These are phyloP conservation scores for Aphidius colemani DNA, from an alignment of 2,888 invertebrate genomes.

Conservation along the genomic window DNA sequence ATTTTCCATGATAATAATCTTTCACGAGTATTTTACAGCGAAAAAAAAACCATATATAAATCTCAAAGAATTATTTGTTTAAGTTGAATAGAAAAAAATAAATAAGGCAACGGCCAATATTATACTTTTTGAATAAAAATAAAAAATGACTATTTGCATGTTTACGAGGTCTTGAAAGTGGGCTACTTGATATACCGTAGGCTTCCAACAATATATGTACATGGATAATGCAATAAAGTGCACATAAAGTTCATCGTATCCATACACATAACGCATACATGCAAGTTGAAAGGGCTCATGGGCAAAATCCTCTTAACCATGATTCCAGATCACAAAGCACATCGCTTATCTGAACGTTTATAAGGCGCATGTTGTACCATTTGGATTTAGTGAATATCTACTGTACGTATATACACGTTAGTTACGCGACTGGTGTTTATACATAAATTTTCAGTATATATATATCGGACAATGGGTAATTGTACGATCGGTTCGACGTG, in stretches of 20 bases:
- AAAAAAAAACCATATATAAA: neutral
- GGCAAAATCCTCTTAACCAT: neutral
- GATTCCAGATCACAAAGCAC: slow-evolving; percentile 55
- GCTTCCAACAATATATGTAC: neutral
- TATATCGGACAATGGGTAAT: slow-evolving; percentile 60
- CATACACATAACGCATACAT: neutral
- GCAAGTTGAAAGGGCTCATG: too few relatives aligned
- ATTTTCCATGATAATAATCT: slow-evolving; percentile 8
- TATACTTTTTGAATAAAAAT: too few relatives aligned
- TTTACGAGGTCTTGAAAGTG: slow-evolving; percentile 10
- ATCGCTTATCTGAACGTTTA: slow-evolving; percentile 51
- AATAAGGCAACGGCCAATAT: too few relatives aligned
- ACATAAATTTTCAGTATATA: slow-evolving; percentile 54
- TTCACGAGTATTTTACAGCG: neutral
- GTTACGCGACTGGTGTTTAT: slow-evolving; percentile 54
- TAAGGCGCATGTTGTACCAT: slow-evolving; percentile 44
- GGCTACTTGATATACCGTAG: slow-evolving; percentile 3
- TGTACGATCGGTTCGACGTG: slow-evolving; percentile 51
- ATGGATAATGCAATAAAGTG: slow-evolving; percentile 2
- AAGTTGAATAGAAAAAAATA: too few relatives aligned
- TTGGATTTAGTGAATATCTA: slow-evolving; percentile 45
- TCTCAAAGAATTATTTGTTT: slow-evolving; percentile 2
- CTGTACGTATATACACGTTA: slow-evolving; percentile 43
- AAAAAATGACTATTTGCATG: neutral
- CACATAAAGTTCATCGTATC: slow-evolving; percentile 2